phyloP scores from a whole-genome alignment of 2,113 vertebrate genomes.

The Paracanthobrama guichenoti region DNA sequence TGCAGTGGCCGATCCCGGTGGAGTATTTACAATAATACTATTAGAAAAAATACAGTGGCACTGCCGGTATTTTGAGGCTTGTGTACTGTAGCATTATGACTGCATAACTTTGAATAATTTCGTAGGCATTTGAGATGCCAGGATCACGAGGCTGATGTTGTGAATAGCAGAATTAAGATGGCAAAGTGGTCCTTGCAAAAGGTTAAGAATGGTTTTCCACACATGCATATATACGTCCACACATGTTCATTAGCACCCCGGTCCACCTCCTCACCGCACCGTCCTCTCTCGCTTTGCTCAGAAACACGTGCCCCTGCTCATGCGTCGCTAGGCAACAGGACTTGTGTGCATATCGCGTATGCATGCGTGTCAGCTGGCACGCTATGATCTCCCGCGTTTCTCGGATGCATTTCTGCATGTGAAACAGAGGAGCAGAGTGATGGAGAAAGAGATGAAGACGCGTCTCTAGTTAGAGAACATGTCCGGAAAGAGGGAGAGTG shows the following conservation, averaged over 20 bases:
- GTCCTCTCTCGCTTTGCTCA: slow-evolving; percentile 58
- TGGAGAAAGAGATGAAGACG: slow-evolving; percentile 54
- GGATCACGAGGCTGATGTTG: background rate
- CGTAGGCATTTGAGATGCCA: no score
- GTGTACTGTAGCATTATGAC: background rate
- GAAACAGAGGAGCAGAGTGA: slow-evolving; percentile 37
- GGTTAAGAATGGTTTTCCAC: slow-evolving; percentile 59
- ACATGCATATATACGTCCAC: slow-evolving; percentile 59
- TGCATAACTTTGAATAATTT: background rate
- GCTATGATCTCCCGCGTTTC: slow-evolving; percentile 59
- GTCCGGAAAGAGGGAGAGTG: slow-evolving; percentile 50
- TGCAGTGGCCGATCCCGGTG: no score
- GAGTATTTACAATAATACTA: background rate
- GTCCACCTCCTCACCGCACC: slow-evolving; percentile 38
- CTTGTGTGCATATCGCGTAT: slow-evolving; percentile 63
- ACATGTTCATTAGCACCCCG: slow-evolving; percentile 59
- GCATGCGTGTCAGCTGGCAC: slow-evolving; percentile 65
- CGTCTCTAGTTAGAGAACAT: slow-evolving; percentile 59
- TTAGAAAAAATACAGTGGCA: background rate
- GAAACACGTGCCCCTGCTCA: slow-evolving; percentile 76
- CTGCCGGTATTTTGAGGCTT: background rate
- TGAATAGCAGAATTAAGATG: slow-evolving; percentile 2
- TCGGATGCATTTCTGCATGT: slow-evolving; percentile 56
- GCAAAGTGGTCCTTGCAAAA: slow-evolving; percentile 43
- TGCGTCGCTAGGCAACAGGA: slow-evolving; percentile 80